Conservation (phyloP, 2,888 invertebrate genomes). For the Automeris io region DNA sequence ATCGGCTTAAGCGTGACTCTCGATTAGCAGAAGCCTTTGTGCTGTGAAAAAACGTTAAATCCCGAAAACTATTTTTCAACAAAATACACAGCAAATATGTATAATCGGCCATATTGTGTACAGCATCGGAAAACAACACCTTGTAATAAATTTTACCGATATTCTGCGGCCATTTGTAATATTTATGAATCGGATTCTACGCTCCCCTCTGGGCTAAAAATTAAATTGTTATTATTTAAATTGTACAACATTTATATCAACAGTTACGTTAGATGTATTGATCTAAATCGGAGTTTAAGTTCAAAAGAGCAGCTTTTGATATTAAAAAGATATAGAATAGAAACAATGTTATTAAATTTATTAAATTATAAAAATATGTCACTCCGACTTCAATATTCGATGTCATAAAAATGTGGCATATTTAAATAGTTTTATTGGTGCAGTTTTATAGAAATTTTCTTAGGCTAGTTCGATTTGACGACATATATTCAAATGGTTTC, state of each 20-base stretch:
- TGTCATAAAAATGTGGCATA: slow-evolving; percentile 24
- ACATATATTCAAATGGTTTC: too few species aligned
- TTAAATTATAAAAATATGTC: slow-evolving; percentile 30
- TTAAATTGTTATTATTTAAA: slow-evolving; percentile 63
- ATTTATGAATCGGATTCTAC: slow-evolving; percentile 58
- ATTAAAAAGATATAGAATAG: slow-evolving; percentile 29
- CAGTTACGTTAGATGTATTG: slow-evolving; percentile 18
- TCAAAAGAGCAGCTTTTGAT: slow-evolving; percentile 25
- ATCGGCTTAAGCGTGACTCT: slow-evolving; percentile 42
- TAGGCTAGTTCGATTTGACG: too few species aligned
- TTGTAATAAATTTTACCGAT: slow-evolving; percentile 55
- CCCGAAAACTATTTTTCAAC: slow-evolving; percentile 23
- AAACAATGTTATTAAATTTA: slow-evolving; percentile 37
- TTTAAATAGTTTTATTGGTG: slow-evolving; percentile 27
- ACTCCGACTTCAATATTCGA: slow-evolving; percentile 14
- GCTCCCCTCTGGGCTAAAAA: slow-evolving; percentile 75
- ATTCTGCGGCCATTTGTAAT: slow-evolving; percentile 48
- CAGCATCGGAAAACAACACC: slow-evolving; percentile 28
- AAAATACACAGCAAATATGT: slow-evolving; percentile 31
- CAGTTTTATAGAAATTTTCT: slow-evolving; percentile 38
- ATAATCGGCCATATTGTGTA: slow-evolving; percentile 42
- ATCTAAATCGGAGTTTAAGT: slow-evolving; percentile 14
- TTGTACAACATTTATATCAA: slow-evolving; percentile 9
- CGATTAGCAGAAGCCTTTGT: slow-evolving; percentile 56
- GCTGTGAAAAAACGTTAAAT: slow-evolving; percentile 48